Evolutionary conservation across 2,888 invertebrate genomes (phyloP), one percentile per base, ranked within the genome.

Genomic region (Tribolium freemani): DNA sequence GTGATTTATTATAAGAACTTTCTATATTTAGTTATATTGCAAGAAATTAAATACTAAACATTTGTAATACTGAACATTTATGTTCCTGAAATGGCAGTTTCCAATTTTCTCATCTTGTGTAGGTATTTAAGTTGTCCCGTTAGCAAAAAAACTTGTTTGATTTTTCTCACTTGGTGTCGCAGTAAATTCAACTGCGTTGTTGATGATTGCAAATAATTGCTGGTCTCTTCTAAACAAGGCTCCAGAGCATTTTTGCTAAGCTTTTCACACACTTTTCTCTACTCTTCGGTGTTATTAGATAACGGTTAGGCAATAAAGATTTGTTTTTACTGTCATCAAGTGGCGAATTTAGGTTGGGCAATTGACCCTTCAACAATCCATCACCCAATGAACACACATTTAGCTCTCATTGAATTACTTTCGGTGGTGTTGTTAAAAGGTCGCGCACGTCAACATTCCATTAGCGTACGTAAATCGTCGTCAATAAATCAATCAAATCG

Each of bases 401-500:
- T 74, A 73, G 72, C 64, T 76, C 74, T 72, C 76, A 79, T 79
- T 78, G 77, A 79, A 75, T 79, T 76, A 77, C 76, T 75, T 75
- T 74, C 75, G 73, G 75, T 77, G 78, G 74, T 16, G 16, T 16
- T 16, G 16, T 16, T 16, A 16, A 16, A 76, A 77, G 74, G 77
- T 77, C 73, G 71, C 73, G 63, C 54, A 70, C 71, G 76, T 77
- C 75, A 76, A 73, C 75, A 74, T 76, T 74, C 73, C 70, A 72
- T 76, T 74, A 67, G 53, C 68, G 69, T 72, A 61, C 70, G 71
- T 77, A 76, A 76, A 78, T 76, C 75, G 76, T 76, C 73, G 74
- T 48, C 74, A 69, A 78, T 79, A 79, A 78, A 79, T 79, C 79
- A 78, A 78, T 79, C 76, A 78, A 72, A 56, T 31, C 64, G 69